Percentiles rank a stretch among this genome's conserved stretches.
These are phyloP conservation scores for Colletes gigas DNA, from an alignment of 1,140 invertebrate species.

Conservation along the genomic window DNA sequence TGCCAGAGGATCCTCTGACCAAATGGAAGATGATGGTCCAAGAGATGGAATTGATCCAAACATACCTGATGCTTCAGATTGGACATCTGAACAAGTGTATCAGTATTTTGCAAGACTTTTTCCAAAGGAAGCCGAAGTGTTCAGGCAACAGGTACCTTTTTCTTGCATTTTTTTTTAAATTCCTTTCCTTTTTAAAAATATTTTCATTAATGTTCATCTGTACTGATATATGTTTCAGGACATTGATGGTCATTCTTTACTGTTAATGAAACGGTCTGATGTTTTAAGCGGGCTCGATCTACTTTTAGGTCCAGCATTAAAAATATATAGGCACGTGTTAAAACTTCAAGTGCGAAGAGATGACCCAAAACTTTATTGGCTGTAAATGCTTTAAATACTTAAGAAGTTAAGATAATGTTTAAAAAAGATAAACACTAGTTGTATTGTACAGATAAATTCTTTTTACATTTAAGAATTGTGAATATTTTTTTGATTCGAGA, in stretches of 20 bases:
- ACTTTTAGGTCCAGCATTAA: constrained; percentile 92
- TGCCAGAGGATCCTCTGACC: constrained; percentile 67
- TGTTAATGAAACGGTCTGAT: constrained; percentile 90
- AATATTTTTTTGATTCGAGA: constrained; percentile 46
- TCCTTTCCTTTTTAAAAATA: neutral
- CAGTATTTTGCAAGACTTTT: constrained; percentile 89
- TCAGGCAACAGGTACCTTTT: constrained; percentile 88
- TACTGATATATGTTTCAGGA: constrained; percentile 84
- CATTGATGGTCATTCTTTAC: constrained; percentile 92
- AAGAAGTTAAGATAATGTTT: constrained; percentile 17
- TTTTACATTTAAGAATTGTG: constrained; percentile 30
- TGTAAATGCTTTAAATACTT: constrained; percentile 72
- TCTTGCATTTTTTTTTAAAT: neutral
- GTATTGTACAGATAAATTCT: constrained; percentile 34
- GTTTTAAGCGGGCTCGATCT: constrained; percentile 89
- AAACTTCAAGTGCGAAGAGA: constrained; percentile 86
- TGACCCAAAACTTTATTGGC: constrained; percentile 86
- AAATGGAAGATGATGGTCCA: constrained; percentile 71
- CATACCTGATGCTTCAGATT: constrained; percentile 90
- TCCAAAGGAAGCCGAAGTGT: constrained; percentile 88
- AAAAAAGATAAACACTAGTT: constrained; percentile 8
- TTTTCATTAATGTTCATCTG: neutral
- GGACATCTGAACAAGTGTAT: constrained; percentile 91
- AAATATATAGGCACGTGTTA: constrained; percentile 90
- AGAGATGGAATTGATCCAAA: constrained; percentile 82